A percentile compares a stretch with the other conserved stretches of the same genome.
Evolutionary conservation across 2,888 invertebrate species (phyloP).

Genomic region (Xestia sexstrigata): DNA sequence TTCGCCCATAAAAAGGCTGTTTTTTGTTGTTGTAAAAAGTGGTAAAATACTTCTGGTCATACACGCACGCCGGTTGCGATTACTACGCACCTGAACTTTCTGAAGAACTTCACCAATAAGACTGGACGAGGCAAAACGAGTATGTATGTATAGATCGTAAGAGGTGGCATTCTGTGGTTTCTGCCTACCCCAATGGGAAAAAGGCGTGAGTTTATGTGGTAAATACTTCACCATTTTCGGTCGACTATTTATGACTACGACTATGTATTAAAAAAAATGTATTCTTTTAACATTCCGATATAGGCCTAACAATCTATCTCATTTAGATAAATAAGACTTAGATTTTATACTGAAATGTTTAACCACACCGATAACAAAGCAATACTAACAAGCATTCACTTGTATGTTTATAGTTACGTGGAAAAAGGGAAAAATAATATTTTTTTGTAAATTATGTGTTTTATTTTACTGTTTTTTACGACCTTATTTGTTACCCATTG

Average conservation of each 20-base stretch:
- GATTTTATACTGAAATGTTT: conserved; percentile 31
- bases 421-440: conserved; percentile 15
- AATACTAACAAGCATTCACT: conserved; percentile 34
- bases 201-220: no score
- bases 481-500: background rate
- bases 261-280: no score
- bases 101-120: no score
- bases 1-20: background rate
- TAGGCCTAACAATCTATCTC: background rate
- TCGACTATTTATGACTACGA: conserved; percentile 9
- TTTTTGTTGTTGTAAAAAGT: background rate
- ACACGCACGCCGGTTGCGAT: no score
- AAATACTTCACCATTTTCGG: background rate
- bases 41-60: background rate
- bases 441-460: background rate
- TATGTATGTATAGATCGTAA: no score
- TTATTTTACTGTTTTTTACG: background rate
- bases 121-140: no score
- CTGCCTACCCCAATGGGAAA: no score
- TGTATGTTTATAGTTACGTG: conserved; percentile 13
- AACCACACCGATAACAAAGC: background rate
- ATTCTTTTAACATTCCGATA: conserved; percentile 52
- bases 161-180: no score
- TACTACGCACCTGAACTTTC: no score
- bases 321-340: background rate